Evolutionary conservation across 2,888 invertebrate species (phyloP).

Genomic region (Timema podura): DNA sequence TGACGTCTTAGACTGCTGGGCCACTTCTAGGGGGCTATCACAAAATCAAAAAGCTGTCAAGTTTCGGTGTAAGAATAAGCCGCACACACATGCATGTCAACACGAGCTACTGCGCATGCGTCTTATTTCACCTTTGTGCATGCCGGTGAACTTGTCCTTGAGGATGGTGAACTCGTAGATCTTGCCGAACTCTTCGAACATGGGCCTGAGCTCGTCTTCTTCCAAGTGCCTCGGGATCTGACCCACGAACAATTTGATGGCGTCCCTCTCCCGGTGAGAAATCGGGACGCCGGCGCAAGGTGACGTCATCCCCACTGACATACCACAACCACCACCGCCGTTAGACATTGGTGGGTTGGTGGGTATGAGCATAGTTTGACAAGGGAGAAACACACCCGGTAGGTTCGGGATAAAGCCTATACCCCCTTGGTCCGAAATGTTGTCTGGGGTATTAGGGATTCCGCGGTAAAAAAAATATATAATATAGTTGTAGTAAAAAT

Average conservation of each 20-base stretch:
- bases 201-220: slow-evolving; percentile 80
- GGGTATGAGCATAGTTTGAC: slow-evolving; percentile 25
- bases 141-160: slow-evolving; percentile 91
- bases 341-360: slow-evolving; percentile 18
- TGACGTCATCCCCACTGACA: background rate
- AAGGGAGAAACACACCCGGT: no score
- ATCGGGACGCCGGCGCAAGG: slow-evolving; percentile 8
- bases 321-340: slow-evolving; percentile 17
- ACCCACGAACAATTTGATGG: slow-evolving; percentile 84
- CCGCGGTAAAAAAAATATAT: no score
- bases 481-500: no score
- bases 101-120: no score
- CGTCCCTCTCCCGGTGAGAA: slow-evolving; percentile 46
- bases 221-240: slow-evolving; percentile 88
- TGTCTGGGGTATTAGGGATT: no score
- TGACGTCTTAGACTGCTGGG: no score
- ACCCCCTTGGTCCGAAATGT: no score
- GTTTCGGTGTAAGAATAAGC: no score
- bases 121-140: slow-evolving; percentile 76
- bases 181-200: slow-evolving; percentile 90
- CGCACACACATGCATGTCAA: no score
- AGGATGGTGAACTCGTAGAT: slow-evolving; percentile 92
- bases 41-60: no score
- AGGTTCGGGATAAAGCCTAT: no score
- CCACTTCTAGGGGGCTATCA: no score